Evolutionary conservation across 2,797 vertebrate genomes (phyloP), one percentile per base, ranked within the genome.

Genomic region (Protosalanx chinensis): DNA sequence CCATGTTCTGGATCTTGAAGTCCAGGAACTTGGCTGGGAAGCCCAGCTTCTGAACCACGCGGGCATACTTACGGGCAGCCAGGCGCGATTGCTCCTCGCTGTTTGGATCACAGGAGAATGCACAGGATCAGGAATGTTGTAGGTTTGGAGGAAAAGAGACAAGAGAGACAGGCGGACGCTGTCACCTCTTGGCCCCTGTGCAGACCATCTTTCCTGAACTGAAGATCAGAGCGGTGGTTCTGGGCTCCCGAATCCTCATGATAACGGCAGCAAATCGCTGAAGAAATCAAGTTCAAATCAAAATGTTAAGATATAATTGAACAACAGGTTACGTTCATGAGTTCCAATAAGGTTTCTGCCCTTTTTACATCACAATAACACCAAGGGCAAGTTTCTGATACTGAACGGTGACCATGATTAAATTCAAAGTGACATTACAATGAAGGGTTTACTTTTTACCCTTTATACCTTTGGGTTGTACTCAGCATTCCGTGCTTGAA

Each of bases 1-100:
- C 97, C 95, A 98, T 98, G 84, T 98, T 99, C 90, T 99, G 96
- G 80, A 99, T 96, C 87, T 98, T 99, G 77, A 99, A 99, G 85
- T 98, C 95, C 58, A 98, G 87, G 86, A 99, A 98, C 80, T 93
- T 96, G 63, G 96, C 97, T 0, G 97, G 94, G 74, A 98, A 99
- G 0, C 97, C 97, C 0, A 99, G 93, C 73, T 99, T 99, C 90
- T 99, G 97, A 16, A 99, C 94, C 82, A 98, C 94, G 0, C 97
- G 93, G 0, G 96, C 97, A 0, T 95, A 98, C 69, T 99, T 99
- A 81, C 97, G 93, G 0, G 96, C 96, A 1, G 97, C 97, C 0
- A 99, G 92, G 16, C 96, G 92, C 0, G 97, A 99, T 79, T 96
- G 94, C 72, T 98, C 97, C 80, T 99, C 97, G 6, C 94, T 97